phyloP scores from a whole-genome alignment of 1,140 invertebrate species.

The Stenopsyche tienmushanensis region DNA sequence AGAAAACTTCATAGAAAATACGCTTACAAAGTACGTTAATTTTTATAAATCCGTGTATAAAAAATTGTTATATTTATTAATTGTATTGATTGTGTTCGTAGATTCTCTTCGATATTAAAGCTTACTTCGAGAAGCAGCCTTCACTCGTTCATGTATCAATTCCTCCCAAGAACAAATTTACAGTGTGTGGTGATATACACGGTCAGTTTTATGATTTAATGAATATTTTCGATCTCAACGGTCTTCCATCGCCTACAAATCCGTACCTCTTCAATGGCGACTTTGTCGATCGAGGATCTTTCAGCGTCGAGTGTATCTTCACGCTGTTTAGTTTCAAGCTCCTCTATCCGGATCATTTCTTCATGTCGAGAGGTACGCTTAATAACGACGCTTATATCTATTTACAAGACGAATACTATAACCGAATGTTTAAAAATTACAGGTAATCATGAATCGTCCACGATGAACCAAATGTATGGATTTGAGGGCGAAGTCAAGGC shows the following conservation, averaged over 20 bases:
- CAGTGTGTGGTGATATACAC: conserved; percentile 99
- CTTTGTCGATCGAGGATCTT: conserved; percentile 98
- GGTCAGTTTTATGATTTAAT: conserved; percentile 98
- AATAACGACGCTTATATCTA: conserved; percentile 15
- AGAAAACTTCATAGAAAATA: conserved; percentile 95
- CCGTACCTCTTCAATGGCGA: conserved; percentile 99
- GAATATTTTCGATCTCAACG: conserved; percentile 98
- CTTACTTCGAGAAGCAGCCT: conserved; percentile 80
- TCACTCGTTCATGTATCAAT: conserved; percentile 90
- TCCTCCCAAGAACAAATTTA: conserved; percentile 89
- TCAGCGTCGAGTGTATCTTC: conserved; percentile 99
- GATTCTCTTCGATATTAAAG: conserved; percentile 91
- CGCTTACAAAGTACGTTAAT: conserved; percentile 91
- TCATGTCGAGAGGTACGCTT: conserved; percentile 88
- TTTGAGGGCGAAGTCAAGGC: conserved; percentile 97
- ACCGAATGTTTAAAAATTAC: conserved; percentile 40
- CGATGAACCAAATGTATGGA: conserved; percentile 99
- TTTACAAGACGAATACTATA: conserved; percentile 19
- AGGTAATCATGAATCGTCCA: conserved; percentile 97
- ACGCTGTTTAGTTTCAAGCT: conserved; percentile 96
- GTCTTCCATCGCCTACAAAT: conserved; percentile 90
- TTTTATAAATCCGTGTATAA: conserved; percentile 3
- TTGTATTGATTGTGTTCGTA: conserved; percentile 49
- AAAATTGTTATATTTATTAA: background rate
- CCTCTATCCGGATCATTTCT: conserved; percentile 96